phyloP scores from a whole-genome alignment of 2,888 invertebrate genomes.

The Teleogryllus oceanicus region DNA sequence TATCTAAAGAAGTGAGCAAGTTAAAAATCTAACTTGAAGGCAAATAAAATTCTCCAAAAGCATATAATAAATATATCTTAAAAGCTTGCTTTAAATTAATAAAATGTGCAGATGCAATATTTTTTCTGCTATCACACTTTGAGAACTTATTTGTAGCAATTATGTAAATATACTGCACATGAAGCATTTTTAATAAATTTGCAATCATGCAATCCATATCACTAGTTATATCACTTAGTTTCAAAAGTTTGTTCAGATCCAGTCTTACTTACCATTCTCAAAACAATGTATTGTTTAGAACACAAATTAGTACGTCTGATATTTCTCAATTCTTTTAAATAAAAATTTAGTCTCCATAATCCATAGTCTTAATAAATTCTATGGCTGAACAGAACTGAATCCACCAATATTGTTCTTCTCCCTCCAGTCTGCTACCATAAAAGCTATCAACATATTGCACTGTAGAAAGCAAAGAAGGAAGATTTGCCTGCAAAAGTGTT shows the following conservation, averaged over 20 bases:
- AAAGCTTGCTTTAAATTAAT: too few relatives aligned
- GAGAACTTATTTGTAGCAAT: too few relatives aligned
- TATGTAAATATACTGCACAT: too few relatives aligned
- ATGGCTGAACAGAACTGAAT: conserved; percentile 95
- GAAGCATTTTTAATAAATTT: too few relatives aligned
- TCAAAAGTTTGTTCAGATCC: neutral
- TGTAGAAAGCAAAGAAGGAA: conserved; percentile 87
- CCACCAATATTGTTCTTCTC: conserved; percentile 97
- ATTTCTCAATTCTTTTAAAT: neutral
- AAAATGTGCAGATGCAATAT: too few relatives aligned
- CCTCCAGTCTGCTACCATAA: conserved; percentile 75
- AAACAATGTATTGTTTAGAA: neutral
- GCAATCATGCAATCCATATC: too few relatives aligned
- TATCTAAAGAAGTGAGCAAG: too few relatives aligned
- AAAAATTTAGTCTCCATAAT: conserved; percentile 53
- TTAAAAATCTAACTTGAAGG: too few relatives aligned
- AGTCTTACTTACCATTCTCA: neutral
- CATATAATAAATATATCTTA: too few relatives aligned
- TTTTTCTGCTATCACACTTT: too few relatives aligned
- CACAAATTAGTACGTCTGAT: too few relatives aligned
- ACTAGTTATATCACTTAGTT: neutral
- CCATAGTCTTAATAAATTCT: conserved; percentile 98
- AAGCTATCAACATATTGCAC: conserved; percentile 94
- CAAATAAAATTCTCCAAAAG: too few relatives aligned
- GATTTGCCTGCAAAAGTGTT: conserved; percentile 73